A percentile compares a stretch with the other conserved stretches of the same genome.
These are phyloP conservation scores for Pycnonotus jocosus DNA, from an alignment of 2,113 vertebrate species.

Conservation along the genomic window DNA sequence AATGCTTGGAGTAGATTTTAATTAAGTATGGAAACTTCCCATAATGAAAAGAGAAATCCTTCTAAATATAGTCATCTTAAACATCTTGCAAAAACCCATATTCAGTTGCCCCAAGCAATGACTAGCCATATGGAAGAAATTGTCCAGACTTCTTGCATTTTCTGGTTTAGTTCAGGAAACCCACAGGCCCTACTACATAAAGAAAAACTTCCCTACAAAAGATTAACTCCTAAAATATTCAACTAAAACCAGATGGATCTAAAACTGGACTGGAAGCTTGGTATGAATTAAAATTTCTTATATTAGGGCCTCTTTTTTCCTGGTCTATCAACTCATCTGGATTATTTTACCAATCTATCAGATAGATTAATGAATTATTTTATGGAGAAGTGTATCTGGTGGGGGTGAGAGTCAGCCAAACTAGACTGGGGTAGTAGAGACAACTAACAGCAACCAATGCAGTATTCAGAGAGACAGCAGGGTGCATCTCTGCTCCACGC, in stretches of 20 bases:
- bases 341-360: not conserved
- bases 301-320: not conserved
- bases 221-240: not conserved
- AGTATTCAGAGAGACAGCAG: constrained; percentile 30
- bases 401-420: not conserved
- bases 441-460: not conserved
- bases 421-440: not conserved
- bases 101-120: not conserved
- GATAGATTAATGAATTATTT: not conserved
- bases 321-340: not conserved
- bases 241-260: not conserved
- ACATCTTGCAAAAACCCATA: not conserved
- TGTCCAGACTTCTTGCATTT: constrained; percentile 2
- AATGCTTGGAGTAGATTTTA: not conserved
- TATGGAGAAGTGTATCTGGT: not conserved
- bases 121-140: not conserved
- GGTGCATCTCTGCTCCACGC: constrained; percentile 47
- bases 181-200: constrained; percentile 6
- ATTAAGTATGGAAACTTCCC: not conserved
- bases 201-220: not conserved
- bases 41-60: not conserved
- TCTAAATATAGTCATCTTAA: constrained; percentile 16
- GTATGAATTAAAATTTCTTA: not conserved
- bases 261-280: not conserved
- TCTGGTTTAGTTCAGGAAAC: constrained; percentile 39